Base-by-base conservation (phyloP, 2,888 invertebrate species). In the Yponomeuta cagnagella region DNA sequence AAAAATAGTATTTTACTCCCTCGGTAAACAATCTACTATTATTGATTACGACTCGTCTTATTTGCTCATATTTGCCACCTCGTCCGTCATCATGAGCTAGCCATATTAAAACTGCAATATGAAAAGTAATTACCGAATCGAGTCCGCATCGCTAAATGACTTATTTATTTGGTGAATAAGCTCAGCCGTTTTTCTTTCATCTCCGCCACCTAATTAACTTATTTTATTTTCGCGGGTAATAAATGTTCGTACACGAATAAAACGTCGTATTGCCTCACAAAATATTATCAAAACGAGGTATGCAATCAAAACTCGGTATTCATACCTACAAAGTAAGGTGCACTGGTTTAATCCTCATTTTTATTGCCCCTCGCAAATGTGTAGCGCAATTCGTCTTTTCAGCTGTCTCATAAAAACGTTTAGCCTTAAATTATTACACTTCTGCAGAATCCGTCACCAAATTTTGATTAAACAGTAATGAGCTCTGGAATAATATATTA, bases 371-470 rank as follows among this genome's bases (percentile, higher is more conserved):
- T 43, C 43, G 43, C 12, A 31, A 30, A 65, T 33, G 65, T 65
- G 65, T 65, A 65, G 31, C 65, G 65, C 65, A 30, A 33, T 65
- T 65, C 30, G 33, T 65, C 33, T 30, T 33, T 65, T 30, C 65
- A 65, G 65, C 48, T 67, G 67, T 43, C 37, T 67, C 67, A 37
- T 67, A 37, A 67, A 67, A 33, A 67, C 31, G n/a, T 67, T 67
- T 67, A 15, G 10, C 43, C 15, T n/a, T 4, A 67, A 67, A 67
- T 67, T 58, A 65, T 30, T 10, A 10, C 10, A 10, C 12, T 3
- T 58, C 43, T 58, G 52, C 52, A 6, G 5, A 12, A 58, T 15
- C 52, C 1, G 4, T 15, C 15, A 15, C 52, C 15, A 15, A 58
- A 15, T 15, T 58, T 3, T 58, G 52, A 58, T 15, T 15, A 58